phyloP scores from a whole-genome alignment of 1,140 invertebrate species.

The Neodiprion fabricii region DNA sequence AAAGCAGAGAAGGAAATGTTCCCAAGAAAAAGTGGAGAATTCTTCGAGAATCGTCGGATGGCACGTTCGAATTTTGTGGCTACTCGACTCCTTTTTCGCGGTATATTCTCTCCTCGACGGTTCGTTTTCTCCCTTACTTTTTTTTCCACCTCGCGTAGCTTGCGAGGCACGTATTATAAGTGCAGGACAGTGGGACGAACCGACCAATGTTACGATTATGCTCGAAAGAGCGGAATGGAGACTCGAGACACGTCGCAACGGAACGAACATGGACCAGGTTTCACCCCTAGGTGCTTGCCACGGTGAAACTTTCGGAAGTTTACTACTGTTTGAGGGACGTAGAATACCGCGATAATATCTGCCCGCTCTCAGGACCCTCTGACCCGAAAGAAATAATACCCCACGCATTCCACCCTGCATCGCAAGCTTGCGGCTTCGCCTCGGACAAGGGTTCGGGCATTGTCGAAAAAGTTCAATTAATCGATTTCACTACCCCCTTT shows the following conservation, averaged over 20 bases:
- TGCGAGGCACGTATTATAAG: constrained; percentile 4
- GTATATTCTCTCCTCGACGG: too few relatives aligned
- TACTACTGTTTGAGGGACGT: background rate
- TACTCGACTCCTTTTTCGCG: too few relatives aligned
- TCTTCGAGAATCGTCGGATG: too few relatives aligned
- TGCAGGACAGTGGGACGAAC: background rate
- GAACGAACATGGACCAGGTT: background rate
- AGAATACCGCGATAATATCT: background rate
- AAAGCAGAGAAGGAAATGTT: too few relatives aligned
- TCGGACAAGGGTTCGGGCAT: too few relatives aligned
- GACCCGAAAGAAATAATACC: background rate
- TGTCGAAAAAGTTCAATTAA: background rate
- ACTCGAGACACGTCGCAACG: background rate
- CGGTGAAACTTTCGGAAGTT: background rate
- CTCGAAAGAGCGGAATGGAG: background rate
- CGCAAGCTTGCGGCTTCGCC: too few relatives aligned
- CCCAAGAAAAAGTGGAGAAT: too few relatives aligned
- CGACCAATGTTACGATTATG: constrained; percentile 5
- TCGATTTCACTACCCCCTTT: background rate
- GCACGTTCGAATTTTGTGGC: background rate
- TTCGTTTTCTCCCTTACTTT: too few relatives aligned
- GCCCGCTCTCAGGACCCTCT: background rate
- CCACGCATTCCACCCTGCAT: background rate
- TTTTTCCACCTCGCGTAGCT: background rate
- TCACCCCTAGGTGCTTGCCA: background rate